A percentile compares a stretch with the other conserved stretches of the same genome.
Conservation (phyloP, 2,113 vertebrate species). For the Cyphomyrus plagiostoma region DNA sequence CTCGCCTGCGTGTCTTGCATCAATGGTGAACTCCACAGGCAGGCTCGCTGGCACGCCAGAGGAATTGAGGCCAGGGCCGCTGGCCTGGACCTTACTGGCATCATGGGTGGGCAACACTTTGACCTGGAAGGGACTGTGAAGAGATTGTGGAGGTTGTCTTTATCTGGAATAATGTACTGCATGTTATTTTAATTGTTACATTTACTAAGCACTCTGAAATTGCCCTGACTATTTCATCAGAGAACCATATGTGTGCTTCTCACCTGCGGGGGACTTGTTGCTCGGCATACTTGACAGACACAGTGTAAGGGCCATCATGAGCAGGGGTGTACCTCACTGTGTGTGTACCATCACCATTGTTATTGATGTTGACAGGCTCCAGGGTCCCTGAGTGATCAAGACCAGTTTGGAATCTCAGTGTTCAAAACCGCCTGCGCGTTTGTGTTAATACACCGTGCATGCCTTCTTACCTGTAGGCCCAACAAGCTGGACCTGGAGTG, state of each 20-base stretch:
- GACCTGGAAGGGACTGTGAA: constrained; percentile 82
- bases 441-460: not conserved
- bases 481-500: constrained; percentile 77
- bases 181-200: constrained; percentile 11
- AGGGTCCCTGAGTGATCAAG: constrained; percentile 58
- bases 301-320: constrained; percentile 80
- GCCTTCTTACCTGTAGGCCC: constrained; percentile 71
- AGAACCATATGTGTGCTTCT: constrained; percentile 3
- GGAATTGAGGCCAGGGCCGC: constrained; percentile 78
- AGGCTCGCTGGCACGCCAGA: constrained; percentile 82
- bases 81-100: constrained; percentile 88
- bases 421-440: not conserved
- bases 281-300: constrained; percentile 80
- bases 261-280: constrained; percentile 91
- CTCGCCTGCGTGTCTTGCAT: constrained; percentile 82
- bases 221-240: not conserved
- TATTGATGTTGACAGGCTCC: constrained; percentile 79
- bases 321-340: constrained; percentile 84
- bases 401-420: not conserved
- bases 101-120: constrained; percentile 80
- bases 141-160: not conserved
- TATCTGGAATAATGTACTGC: not conserved
- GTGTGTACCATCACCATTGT: constrained; percentile 83
- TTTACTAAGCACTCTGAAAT: not conserved
- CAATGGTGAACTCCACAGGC: constrained; percentile 88